These are phyloP conservation scores for Caloenas nicobarica DNA, from an alignment of 2,113 vertebrate species.

Conservation along the genomic window DNA sequence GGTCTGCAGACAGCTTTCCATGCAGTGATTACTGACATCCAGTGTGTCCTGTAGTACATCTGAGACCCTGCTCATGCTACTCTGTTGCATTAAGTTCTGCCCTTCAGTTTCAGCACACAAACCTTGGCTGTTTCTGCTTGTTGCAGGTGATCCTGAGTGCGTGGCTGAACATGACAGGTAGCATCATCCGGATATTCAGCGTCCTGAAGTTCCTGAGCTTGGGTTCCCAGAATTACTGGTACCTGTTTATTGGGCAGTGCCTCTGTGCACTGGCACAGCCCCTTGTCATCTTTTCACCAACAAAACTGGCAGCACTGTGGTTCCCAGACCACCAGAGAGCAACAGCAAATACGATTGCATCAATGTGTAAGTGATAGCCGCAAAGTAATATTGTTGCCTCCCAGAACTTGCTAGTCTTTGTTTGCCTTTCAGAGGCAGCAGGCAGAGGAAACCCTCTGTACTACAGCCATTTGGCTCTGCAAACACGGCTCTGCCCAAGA, in stretches of 20 bases:
- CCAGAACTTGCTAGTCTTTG: background rate
- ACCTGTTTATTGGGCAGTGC: slow-evolving; percentile 86
- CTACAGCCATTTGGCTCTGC: background rate
- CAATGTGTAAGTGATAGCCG: slow-evolving; percentile 86
- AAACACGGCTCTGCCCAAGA: background rate
- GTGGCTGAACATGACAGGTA: slow-evolving; percentile 88
- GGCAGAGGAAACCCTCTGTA: background rate
- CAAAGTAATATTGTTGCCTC: background rate
- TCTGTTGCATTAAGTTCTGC: background rate
- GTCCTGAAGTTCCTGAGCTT: background rate
- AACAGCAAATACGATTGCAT: slow-evolving; percentile 89
- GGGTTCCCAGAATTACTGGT: slow-evolving; percentile 19
- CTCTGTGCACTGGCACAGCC: slow-evolving; percentile 89
- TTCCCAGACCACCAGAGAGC: slow-evolving; percentile 92
- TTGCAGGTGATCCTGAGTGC: slow-evolving; percentile 85
- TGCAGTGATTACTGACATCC: background rate
- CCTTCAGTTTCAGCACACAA: background rate
- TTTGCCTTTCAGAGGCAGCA: background rate
- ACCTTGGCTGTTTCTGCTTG: background rate
- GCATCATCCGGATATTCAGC: slow-evolving; percentile 75
- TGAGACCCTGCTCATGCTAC: background rate
- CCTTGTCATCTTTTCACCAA: slow-evolving; percentile 89
- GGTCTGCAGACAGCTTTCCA: background rate
- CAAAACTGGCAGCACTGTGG: slow-evolving; percentile 93
- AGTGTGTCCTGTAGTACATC: background rate